Percentiles rank a stretch among this genome's conserved stretches.
phyloP scores from a whole-genome alignment of 2,797 vertebrate genomes.

The Thripadectes ignobilis region DNA sequence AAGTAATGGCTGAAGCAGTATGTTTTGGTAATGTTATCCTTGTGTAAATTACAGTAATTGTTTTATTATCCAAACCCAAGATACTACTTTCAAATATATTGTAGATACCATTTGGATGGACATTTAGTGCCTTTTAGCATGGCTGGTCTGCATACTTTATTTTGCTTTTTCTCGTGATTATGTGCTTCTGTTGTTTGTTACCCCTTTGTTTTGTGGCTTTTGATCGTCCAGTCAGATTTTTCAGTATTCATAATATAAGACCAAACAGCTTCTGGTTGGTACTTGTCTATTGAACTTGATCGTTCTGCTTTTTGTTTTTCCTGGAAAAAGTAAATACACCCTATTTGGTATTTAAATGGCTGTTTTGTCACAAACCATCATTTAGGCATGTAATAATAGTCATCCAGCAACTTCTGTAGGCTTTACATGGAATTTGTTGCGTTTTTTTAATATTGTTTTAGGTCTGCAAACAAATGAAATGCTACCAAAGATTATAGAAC shows the following conservation, averaged over 20 bases:
- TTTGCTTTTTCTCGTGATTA: not conserved
- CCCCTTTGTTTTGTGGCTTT: not conserved
- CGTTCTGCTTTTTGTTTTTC: not conserved
- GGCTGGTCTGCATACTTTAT: not conserved
- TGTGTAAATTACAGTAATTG: not conserved
- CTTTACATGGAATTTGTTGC: not conserved
- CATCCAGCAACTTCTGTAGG: not conserved
- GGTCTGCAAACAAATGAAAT: not conserved
- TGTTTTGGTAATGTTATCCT: not conserved
- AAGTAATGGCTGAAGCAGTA: not conserved
- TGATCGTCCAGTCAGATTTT: not conserved
- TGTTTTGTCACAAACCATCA: not conserved
- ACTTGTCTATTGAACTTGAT: not conserved
- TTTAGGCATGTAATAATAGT: not conserved
- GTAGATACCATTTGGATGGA: not conserved
- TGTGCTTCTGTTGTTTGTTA: not conserved
- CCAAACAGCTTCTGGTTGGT: not conserved
- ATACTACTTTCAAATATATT: not conserved
- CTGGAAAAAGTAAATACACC: not conserved
- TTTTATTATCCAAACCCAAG: not conserved
- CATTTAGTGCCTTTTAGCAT: not conserved
- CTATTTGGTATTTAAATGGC: not conserved
- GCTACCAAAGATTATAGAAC: not conserved
- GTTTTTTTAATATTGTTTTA: not conserved
- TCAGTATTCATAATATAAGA: not conserved